Base-by-base conservation (phyloP, 1,140 invertebrate species). In the Bilobella aurantiaca region DNA sequence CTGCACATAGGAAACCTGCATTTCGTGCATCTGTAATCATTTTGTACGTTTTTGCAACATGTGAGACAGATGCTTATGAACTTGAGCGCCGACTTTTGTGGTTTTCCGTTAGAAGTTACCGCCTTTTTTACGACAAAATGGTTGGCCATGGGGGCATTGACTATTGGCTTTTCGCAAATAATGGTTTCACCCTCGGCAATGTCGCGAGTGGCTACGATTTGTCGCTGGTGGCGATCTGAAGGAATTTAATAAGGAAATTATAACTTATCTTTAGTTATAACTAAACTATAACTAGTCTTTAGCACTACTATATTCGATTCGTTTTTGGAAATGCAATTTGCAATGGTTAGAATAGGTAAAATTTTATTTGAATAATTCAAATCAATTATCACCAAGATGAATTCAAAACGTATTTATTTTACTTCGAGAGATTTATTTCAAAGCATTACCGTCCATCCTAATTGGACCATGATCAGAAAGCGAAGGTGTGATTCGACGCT, bases 1-100 rank as follows among this genome's bases (percentile, higher is more conserved):
- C n/a, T n/a, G 57, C 69, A 70, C 27, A 70, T 49, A 1, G 69
- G 65, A 57, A 62, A 70, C 34, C 69, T 65, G 60, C 69, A 70
- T 57, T 66, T 66, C 21, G 69, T 65, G 62, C 69, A 70, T 65
- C 62, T 70, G 61, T 70, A 70, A 25, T 62, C 49, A 29, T 21
- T 53, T 14, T 53, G 49, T 14, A 67, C 65, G 57, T 62, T 67
- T 59, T 64, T 49, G 37, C 66, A 70, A 46, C 69, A 70, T 14
- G 64, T 65, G n/a, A 70, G 63, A 37, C 69, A 70, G 16, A 61
- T 66, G 67, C 34, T 60, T 63, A 63, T 1, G 67, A 62, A 27
- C 66, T 37, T 37, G 30, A 37, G 29, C 27, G 61, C 8, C 47
- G 46, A 42, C 14, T 12, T 5, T 23, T 12, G 49, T 53, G 14